Base-by-base conservation (phyloP, 2,888 invertebrate species). In the Eupelmus urozonus region DNA sequence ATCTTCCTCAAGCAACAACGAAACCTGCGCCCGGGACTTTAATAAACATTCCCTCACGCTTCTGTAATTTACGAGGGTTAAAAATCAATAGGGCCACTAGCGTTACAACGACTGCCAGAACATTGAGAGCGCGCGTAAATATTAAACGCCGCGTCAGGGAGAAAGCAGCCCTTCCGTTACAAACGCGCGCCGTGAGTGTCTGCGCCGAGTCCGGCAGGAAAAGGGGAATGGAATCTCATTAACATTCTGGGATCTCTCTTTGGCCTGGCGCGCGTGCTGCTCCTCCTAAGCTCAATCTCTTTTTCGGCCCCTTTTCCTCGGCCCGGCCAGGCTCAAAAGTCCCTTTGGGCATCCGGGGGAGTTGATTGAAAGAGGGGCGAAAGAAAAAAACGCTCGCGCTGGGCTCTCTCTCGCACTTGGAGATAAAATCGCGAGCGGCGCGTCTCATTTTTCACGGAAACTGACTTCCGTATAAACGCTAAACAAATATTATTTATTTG, bases 401-500 rank as follows among this genome's bases (percentile, higher is more conserved):
- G 25, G 34, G 34, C 34, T 5, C 9, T 34, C n/a, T n/a, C n/a
- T n/a, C 51, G 40, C 60, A 63, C 60, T 76, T 63, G 63, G 71
- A 51, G 76, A 71, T 71, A 66, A 77, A 66, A 72, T 71, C 71
- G 51, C n/a, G n/a, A n/a, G n/a, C n/a, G 1, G 42, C 53, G 29
- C 18, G 20, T 65, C 51, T 65, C 34, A 66, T 60, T 66, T 77
- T 71, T 71, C 57, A 70, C 65, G 59, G 65, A 51, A 71, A 65
- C 65, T 57, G 51, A 71, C 63, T 71, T 71, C 51, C 51, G 59
- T 16, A 34, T 71, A 71, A 65, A 70, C 65, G 71, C 53, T 65
- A 65, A 62, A 57, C 60, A 77, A 77, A 77, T 71, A 77, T 72
- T 77, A 66, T 77, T 63, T 66, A 77, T 77, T 77, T 66, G 66